Evolutionary conservation across 2,888 invertebrate genomes (phyloP).

Genomic region (Nomada fucata): DNA sequence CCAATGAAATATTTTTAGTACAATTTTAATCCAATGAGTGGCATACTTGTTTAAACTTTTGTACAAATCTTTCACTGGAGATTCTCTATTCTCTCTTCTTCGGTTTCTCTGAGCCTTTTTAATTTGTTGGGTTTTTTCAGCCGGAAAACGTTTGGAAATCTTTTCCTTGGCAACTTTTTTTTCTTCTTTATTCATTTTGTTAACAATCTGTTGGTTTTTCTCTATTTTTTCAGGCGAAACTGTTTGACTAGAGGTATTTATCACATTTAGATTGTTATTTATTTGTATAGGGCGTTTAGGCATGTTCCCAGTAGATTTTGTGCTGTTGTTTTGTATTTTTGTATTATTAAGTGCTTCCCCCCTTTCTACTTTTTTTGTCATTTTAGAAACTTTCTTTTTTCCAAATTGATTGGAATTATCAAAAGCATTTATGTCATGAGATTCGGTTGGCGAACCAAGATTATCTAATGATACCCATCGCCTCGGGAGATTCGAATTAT

Average conservation of each 20-base stretch:
- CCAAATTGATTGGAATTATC: slow-evolving; percentile 80
- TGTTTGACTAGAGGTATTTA: slow-evolving; percentile 78
- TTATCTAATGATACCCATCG: slow-evolving; percentile 84
- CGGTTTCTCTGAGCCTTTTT: slow-evolving; percentile 86
- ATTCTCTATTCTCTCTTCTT: slow-evolving; percentile 84
- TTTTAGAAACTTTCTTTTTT: slow-evolving; percentile 76
- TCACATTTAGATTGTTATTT: slow-evolving; percentile 79
- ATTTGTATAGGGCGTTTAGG: slow-evolving; percentile 80
- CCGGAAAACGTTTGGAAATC: slow-evolving; percentile 83
- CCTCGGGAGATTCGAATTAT: slow-evolving; percentile 84
- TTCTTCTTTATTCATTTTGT: slow-evolving; percentile 85
- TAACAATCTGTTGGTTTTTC: slow-evolving; percentile 84
- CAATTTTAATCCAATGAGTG: slow-evolving; percentile 86
- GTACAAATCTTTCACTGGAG: slow-evolving; percentile 79
- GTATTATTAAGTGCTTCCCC: slow-evolving; percentile 83
- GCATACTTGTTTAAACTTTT: slow-evolving; percentile 85
- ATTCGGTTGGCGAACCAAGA: slow-evolving; percentile 77
- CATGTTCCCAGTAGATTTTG: slow-evolving; percentile 72
- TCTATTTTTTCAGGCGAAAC: slow-evolving; percentile 78
- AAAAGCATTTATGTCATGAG: slow-evolving; percentile 76
- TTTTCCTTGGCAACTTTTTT: slow-evolving; percentile 85
- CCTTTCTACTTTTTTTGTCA: slow-evolving; percentile 77
- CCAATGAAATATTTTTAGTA: slow-evolving; percentile 89
- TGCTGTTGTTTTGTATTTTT: slow-evolving; percentile 82
- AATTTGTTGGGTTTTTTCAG: slow-evolving; percentile 82